Evolutionary conservation across 2,888 invertebrate species (phyloP), one percentile per base, ranked within the genome.

Genomic region (Protonemura montana): DNA sequence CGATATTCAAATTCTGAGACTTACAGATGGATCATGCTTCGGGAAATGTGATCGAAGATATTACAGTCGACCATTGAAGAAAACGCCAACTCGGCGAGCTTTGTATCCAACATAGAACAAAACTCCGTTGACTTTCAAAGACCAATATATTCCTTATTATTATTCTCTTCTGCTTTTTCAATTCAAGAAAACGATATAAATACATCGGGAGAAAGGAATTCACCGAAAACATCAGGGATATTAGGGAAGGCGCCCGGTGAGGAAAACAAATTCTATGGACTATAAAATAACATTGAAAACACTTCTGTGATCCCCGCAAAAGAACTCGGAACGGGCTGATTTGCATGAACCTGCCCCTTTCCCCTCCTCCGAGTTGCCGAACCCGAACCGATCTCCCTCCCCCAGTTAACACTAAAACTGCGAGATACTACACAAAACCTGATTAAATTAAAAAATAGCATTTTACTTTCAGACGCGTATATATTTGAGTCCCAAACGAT

Each of bases 221-320:
- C 86, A 86, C 87, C 87, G 86, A 87, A 59, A 87, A 87, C 88
- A 87, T 88, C 87, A 87, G 85, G 88, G 88, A 88, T 87, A 88
- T 88, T 88, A 88, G 87, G 86, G 59, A 59, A 21, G 21, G 59
- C 59, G 59, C 59, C 86, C 82, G 59, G 82, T 83, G 87, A 85
- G 86, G 88, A 88, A 21, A 59, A 88, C 87, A 87, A 88, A 88
- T 87, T 88, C 87, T 87, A 87, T 86, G 87, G 87, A 87, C 87
- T 86, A 87, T 87, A 87, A 87, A 87, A 87, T 87, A 87, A 86
- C 87, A 84, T 84, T 84, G 84, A 84, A 84, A 84, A 84, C 59
- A 76, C 84, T 84, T 84, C 29, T 76, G 84, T 76, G 84, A 84
- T 84, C 84, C 76, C 84, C 84, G 76, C 86, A 78, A 25, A 30